phyloP scores from a whole-genome alignment of 2,113 vertebrate species.

The Rhegmatorhina hoffmannsi region DNA sequence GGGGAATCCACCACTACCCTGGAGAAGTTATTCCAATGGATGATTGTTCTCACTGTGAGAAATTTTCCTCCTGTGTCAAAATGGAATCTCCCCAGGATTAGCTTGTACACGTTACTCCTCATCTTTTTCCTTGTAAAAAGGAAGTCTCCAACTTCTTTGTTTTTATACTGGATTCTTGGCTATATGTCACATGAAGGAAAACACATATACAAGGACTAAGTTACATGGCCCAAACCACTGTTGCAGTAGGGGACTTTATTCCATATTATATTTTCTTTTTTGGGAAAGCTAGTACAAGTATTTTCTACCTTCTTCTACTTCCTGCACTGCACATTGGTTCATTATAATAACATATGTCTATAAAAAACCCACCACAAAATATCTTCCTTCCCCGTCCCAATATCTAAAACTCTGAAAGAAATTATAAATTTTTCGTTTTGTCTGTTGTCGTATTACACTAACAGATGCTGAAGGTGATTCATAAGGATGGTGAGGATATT shows the following conservation, averaged over 20 bases:
- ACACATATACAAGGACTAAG: neutral
- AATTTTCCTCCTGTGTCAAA: neutral
- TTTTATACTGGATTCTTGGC: neutral
- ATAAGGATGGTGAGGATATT: neutral
- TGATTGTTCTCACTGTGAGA: neutral
- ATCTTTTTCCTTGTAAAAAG: neutral
- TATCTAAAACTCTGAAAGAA: neutral
- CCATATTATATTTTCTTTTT: neutral
- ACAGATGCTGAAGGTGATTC: neutral
- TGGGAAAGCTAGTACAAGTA: neutral
- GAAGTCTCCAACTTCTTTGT: neutral
- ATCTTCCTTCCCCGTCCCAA: neutral
- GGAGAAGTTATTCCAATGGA: neutral
- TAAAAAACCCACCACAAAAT: neutral
- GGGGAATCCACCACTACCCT: neutral
- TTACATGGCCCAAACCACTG: neutral
- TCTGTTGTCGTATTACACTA: neutral
- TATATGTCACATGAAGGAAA: neutral
- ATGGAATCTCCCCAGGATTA: neutral
- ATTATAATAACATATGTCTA: neutral
- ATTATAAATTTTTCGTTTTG: neutral
- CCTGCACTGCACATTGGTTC: neutral
- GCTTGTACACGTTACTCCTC: too few species aligned
- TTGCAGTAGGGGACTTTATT: neutral
- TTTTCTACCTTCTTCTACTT: neutral